A percentile compares a stretch with the other conserved stretches of the same genome.
Evolutionary conservation across 2,113 vertebrate species (phyloP).

Genomic region (sheep (Ovis aries)): ARS-UI_Ramb_v3.0 NC_056055.1:214510001-214510500

Average conservation of each 20-base stretch:
- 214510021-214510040: neutral
- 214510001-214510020: neutral
- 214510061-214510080: neutral
- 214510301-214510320: too few relatives aligned
- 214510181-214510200: neutral
- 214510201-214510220: neutral
- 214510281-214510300: too few relatives aligned
- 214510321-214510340: too few relatives aligned
- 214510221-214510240: neutral
- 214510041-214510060: neutral
- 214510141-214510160: neutral
- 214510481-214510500: slow-evolving; percentile 6
- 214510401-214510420: too few relatives aligned
- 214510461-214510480: neutral
- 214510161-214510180: neutral
- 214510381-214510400: too few relatives aligned
- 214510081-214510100: neutral
- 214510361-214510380: too few relatives aligned
- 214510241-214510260: neutral
- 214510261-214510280: too few relatives aligned
- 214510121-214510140: neutral
- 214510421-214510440: too few relatives aligned
- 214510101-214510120: neutral
- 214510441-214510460: too few relatives aligned
- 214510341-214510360: too few relatives aligned